Base-by-base conservation (phyloP, 2,888 invertebrate genomes). In the Lasioglossum zephyrum region DNA sequence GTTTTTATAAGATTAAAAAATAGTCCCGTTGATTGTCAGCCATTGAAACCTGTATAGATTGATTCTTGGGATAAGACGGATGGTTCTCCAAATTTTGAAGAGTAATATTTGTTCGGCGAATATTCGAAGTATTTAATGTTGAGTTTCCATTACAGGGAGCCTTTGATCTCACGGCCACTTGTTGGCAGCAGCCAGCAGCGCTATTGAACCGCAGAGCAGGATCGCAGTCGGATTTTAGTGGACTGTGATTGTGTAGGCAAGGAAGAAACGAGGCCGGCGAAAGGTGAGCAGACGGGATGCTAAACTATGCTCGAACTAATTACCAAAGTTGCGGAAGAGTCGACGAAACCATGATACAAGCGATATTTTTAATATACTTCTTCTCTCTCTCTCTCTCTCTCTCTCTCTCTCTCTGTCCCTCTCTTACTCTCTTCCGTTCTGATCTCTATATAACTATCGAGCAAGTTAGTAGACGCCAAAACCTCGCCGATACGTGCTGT, bases 291-390 rank as follows among this genome's bases (percentile, higher is more conserved):
- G 87, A 84, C 81, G 49, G 82, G 76, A 63, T 82, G 26, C 76
- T 85, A 79, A 91, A 91, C 90, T 90, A 90, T 91, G 83, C 81
- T 84, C 86, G 16, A 90, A 90, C 85, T 91, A 90, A 90, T 91
- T 90, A 91, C 66, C 85, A 26, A 91, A 90, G 82, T 90, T 91
- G 66, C 41, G 72, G 77, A 85, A 73, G 82, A 83, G 82, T 70
- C 83, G 77, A 83, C 85, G 87, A 91, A 90, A 90, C 85, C 86
- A 85, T 90, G 88, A 90, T 77, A 86, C 87, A 79, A 82, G 76
- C 86, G 87, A 88, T 91, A 88, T 91, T 90, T 90, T 86, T 85
- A 84, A 81, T 39, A 63, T 18, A 8, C 60, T 53, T 79, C 47
- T n/a, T n/a, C 4, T n/a, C n/a, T 57, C 57, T 57, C 22, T 53